A percentile compares a stretch with the other conserved stretches of the same genome.
phyloP scores from a whole-genome alignment of 1,140 invertebrate genomes.

The Drosophila hydei region DNA sequence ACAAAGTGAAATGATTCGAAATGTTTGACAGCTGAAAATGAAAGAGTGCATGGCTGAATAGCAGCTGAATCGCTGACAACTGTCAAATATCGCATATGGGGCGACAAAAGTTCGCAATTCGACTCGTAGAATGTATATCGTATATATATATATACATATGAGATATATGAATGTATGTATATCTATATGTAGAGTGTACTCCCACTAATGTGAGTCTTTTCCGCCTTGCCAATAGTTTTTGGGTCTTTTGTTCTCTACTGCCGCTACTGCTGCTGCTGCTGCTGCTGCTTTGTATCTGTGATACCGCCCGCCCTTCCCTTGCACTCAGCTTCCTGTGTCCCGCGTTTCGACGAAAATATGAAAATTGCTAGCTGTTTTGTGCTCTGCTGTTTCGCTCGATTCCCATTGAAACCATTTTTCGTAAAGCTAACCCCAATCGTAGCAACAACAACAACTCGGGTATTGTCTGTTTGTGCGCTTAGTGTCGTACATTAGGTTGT shows the following conservation, averaged over 20 bases:
- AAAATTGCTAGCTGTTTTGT: constrained; percentile 60
- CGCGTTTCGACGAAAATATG: constrained; percentile 62
- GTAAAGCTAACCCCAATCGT: constrained; percentile 15
- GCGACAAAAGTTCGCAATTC: constrained; percentile 50
- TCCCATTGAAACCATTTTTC: neutral
- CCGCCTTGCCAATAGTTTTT: constrained; percentile 50
- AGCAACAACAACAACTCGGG: constrained; percentile 33
- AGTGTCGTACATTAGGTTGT: constrained; percentile 54
- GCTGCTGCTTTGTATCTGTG: constrained; percentile 3
- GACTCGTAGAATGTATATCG: too few relatives aligned
- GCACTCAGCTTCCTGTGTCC: constrained; percentile 34
- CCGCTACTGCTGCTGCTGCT: constrained; percentile 6
- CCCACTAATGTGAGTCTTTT: constrained; percentile 52
- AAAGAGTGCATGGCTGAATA: constrained; percentile 23
- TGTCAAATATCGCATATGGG: constrained; percentile 40
- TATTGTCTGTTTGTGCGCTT: constrained; percentile 40
- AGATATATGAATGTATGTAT: neutral
- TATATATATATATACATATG: too few relatives aligned
- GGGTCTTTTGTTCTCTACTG: constrained; percentile 40
- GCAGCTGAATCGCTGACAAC: constrained; percentile 17
- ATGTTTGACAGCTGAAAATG: constrained; percentile 60
- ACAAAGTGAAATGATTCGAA: constrained; percentile 44
- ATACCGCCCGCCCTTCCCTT: constrained; percentile 11
- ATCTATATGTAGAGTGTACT: neutral
- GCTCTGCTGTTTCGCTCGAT: constrained; percentile 1